Evolutionary conservation across 2,797 vertebrate genomes (phyloP).

Genomic region (Lacerta agilis): DNA sequence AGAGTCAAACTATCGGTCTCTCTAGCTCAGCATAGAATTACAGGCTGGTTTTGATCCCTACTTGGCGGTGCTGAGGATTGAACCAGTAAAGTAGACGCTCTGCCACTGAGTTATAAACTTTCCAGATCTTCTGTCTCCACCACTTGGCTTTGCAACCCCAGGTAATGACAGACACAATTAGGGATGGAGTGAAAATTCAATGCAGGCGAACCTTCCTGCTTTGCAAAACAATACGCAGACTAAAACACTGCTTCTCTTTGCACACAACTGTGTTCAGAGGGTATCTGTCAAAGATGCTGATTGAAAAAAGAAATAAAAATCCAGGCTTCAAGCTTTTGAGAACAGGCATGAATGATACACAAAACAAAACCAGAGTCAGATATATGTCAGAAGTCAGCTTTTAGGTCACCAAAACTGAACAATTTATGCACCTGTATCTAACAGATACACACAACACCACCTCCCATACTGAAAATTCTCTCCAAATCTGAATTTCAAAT

Average conservation of each 20-base stretch:
- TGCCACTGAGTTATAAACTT: too few species aligned
- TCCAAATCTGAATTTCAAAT: background rate
- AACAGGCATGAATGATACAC: background rate
- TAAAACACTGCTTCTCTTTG: background rate
- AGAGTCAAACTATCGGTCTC: too few species aligned
- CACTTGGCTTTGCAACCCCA: background rate
- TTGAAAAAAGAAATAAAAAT: too few species aligned
- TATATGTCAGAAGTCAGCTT: background rate
- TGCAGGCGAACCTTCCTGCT: too few species aligned
- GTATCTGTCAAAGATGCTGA: background rate
- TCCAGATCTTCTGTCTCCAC: background rate
- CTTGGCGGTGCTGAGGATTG: too few species aligned
- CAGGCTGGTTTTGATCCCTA: too few species aligned
- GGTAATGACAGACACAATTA: too few species aligned
- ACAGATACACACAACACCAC: background rate
- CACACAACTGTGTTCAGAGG: background rate
- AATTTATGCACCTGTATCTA: background rate
- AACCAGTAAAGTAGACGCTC: too few species aligned
- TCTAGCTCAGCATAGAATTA: too few species aligned
- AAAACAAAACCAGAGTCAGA: background rate
- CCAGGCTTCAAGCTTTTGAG: background rate
- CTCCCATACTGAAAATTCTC: background rate
- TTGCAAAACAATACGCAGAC: too few species aligned
- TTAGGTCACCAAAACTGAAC: background rate
- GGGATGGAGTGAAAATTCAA: too few species aligned